These are phyloP conservation scores for Nansenia antarctica DNA, from an alignment of 2,113 vertebrate genomes.

Conservation along the genomic window DNA sequence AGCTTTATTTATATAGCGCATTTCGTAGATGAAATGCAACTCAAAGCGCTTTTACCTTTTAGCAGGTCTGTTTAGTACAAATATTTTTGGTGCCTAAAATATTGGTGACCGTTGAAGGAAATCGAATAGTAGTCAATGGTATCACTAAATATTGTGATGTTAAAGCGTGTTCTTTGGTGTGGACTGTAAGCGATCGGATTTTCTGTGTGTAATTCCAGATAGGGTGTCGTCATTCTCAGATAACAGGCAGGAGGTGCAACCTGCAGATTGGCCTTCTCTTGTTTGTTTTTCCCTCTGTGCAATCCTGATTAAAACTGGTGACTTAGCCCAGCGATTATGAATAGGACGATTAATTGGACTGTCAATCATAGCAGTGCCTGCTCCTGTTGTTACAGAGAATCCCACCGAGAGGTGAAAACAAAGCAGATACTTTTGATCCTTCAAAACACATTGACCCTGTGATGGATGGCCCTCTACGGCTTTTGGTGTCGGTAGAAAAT, in stretches of 20 bases:
- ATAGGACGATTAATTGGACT: slow-evolving; percentile 53
- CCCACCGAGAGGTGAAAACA: slow-evolving; percentile 8
- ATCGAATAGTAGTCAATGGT: no score
- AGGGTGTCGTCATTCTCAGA: no score
- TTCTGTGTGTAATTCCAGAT: no score
- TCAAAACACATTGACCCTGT: slow-evolving; percentile 10
- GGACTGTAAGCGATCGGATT: no score
- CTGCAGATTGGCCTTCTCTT: slow-evolving; percentile 4
- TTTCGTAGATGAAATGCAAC: no score
- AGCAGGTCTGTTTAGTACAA: no score
- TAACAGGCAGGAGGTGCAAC: not conserved
- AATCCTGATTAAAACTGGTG: slow-evolving; percentile 43
- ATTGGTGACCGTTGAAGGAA: no score
- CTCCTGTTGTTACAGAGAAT: slow-evolving; percentile 29
- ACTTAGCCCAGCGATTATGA: slow-evolving; percentile 40
- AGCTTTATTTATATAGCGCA: no score
- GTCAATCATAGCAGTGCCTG: slow-evolving; percentile 46
- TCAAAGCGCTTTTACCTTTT: no score
- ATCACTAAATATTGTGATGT: no score
- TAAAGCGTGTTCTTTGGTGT: no score
- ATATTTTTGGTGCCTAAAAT: no score
- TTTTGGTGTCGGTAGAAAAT: not conserved
- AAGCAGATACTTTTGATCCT: slow-evolving; percentile 17
- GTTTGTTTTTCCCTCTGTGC: slow-evolving; percentile 27
- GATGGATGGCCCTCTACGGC: not conserved